phyloP scores from a whole-genome alignment of 2,797 vertebrate genomes.

The Sebastes iracundus region DNA sequence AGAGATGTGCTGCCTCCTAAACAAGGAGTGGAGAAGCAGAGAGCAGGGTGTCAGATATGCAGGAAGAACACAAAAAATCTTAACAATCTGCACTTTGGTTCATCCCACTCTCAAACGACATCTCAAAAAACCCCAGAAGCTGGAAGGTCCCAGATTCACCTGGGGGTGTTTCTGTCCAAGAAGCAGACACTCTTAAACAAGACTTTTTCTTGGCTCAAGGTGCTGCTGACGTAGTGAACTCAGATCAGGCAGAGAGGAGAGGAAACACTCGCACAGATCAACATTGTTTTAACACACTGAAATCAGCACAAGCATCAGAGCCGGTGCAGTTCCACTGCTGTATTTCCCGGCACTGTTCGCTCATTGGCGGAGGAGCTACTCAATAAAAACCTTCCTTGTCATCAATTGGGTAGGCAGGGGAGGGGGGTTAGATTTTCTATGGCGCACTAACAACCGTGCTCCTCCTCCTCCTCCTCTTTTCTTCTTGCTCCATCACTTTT shows the following conservation, averaged over 20 bases:
- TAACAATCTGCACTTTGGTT: conserved; percentile 65
- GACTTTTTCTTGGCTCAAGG: conserved; percentile 37
- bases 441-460: conserved; percentile 71
- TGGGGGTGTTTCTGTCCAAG: conserved; percentile 23
- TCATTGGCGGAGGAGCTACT: conserved; percentile 79
- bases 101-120: conserved; percentile 67
- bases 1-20: conserved; percentile 58
- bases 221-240: conserved; percentile 50
- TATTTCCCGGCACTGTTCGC: conserved; percentile 80
- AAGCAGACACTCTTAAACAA: conserved; percentile 34
- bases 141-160: conserved; percentile 53
- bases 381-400: conserved; percentile 73
- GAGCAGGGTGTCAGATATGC: conserved; percentile 17
- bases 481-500: conserved; percentile 62
- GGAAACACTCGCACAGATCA: conserved; percentile 62
- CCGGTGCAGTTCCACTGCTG: conserved; percentile 80
- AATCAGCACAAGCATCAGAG: conserved; percentile 71
- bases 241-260: conserved; percentile 59
- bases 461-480: conserved; percentile 54
- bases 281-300: conserved; percentile 73
- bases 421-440: conserved; percentile 53
- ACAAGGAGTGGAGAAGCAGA: conserved; percentile 44
- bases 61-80: conserved; percentile 26
- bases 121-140: conserved; percentile 34
- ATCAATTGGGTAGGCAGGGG: conserved; percentile 65